A percentile compares a stretch with the other conserved stretches of the same genome.
These are phyloP conservation scores for Drosophila pectinifera DNA, from an alignment of 1,140 invertebrate species.

Conservation along the genomic window DNA sequence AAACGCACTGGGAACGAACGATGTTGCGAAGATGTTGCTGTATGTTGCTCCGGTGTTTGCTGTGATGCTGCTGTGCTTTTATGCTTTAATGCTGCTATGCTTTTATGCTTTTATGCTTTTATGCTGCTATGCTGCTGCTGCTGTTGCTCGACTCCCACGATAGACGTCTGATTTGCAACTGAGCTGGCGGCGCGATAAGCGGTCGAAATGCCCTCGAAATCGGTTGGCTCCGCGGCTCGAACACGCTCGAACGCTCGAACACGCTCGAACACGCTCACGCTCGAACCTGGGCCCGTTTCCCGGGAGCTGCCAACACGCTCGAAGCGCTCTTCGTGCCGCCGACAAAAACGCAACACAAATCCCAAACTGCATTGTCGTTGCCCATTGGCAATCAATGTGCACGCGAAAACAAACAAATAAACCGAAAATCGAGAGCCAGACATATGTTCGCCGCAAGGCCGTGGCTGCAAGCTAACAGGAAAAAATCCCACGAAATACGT, in stretches of 20 bases:
- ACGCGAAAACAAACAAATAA: slow-evolving; percentile 31
- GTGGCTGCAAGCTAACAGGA: too few relatives aligned
- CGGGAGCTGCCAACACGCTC: slow-evolving; percentile 9
- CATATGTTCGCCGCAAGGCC: slow-evolving; percentile 4
- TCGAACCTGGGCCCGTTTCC: background rate
- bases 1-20: slow-evolving; percentile 5
- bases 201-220: slow-evolving; percentile 2
- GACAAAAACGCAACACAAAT: slow-evolving; percentile 13
- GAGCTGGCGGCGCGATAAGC: slow-evolving; percentile 29
- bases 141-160: slow-evolving; percentile 61
- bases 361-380: slow-evolving; percentile 1
- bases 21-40: background rate
- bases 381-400: slow-evolving; percentile 36
- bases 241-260: background rate
- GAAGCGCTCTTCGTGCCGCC: background rate
- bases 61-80: slow-evolving; percentile 19
- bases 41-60: slow-evolving; percentile 1
- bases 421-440: slow-evolving; percentile 14
- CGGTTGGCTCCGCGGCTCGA: background rate
- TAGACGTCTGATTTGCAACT: slow-evolving; percentile 75
- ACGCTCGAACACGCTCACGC: background rate
- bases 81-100: background rate
- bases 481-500: too few relatives aligned
- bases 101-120: background rate
- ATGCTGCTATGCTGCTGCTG: slow-evolving; percentile 29